Percentiles rank a stretch among this genome's conserved stretches.
phyloP scores from a whole-genome alignment of 1,140 invertebrate genomes.

The Holotrichia oblita region DNA sequence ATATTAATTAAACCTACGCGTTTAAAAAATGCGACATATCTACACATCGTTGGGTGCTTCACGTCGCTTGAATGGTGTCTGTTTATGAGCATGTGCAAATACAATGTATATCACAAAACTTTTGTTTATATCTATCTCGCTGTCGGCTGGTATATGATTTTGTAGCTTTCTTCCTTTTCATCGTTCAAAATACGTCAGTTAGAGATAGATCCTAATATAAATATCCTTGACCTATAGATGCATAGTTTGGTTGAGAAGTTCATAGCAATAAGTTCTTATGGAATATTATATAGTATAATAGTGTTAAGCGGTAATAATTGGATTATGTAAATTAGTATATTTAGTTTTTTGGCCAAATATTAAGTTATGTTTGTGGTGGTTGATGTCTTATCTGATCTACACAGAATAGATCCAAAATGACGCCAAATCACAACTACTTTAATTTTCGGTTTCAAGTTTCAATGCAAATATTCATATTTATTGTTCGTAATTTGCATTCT shows the following conservation, averaged over 20 bases:
- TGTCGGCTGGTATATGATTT: not conserved
- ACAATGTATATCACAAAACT: not conserved
- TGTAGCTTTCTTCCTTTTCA: not conserved
- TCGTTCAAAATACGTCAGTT: not conserved
- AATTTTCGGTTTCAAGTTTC: no score
- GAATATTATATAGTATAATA: not conserved
- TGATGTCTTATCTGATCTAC: no score
- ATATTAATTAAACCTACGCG: slow-evolving; percentile 23
- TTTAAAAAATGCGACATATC: not conserved
- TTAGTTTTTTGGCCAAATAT: no score
- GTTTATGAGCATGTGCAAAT: not conserved
- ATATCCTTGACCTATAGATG: slow-evolving; percentile 30
- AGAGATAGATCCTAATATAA: not conserved
- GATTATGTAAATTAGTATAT: no score
- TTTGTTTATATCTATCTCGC: not conserved
- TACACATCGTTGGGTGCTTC: not conserved
- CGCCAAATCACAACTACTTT: no score
- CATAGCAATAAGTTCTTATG: not conserved
- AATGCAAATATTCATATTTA: not conserved
- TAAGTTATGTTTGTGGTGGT: no score
- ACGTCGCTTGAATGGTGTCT: not conserved
- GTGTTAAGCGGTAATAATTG: not conserved
- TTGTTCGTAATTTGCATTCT: not conserved
- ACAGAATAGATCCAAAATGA: no score
- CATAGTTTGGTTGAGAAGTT: not conserved